phyloP scores from a whole-genome alignment of 2,113 vertebrate genomes.

The Ailurus styani region DNA sequence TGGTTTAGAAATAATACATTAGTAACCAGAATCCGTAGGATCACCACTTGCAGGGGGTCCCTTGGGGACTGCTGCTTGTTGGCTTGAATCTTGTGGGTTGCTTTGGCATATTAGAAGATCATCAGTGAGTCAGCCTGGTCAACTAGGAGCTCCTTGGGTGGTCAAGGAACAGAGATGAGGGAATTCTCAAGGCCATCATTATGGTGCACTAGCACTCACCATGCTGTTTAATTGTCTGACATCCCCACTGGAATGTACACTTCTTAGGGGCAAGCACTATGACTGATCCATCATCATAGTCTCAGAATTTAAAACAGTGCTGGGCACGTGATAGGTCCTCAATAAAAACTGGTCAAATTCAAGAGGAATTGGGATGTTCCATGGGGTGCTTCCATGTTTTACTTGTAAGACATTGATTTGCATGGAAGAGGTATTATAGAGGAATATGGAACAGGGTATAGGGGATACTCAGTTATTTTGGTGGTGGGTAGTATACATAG shows the following conservation, averaged over 20 bases:
- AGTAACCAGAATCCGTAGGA: neutral
- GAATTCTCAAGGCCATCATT: neutral
- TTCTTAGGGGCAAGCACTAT: neutral
- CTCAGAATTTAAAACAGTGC: neutral
- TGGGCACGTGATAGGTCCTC: neutral
- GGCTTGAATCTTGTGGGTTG: neutral
- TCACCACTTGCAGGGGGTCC: neutral
- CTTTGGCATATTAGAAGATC: constrained; percentile 27
- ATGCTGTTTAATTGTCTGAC: neutral
- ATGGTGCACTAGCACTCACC: neutral
- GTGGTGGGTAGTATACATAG: neutral
- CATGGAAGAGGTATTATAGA: neutral
- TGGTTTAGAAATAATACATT: neutral
- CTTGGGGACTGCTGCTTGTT: neutral
- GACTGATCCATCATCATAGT: neutral
- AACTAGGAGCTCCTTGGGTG: neutral
- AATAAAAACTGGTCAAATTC: neutral
- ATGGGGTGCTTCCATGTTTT: neutral
- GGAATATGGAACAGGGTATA: neutral
- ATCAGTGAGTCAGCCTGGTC: neutral
- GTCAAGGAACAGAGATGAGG: neutral
- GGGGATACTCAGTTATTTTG: neutral
- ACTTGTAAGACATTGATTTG: neutral
- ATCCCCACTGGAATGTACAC: neutral
- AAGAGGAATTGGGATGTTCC: neutral